Conservation (phyloP, 1,140 invertebrate species). For the Penaeus indicus region DNA sequence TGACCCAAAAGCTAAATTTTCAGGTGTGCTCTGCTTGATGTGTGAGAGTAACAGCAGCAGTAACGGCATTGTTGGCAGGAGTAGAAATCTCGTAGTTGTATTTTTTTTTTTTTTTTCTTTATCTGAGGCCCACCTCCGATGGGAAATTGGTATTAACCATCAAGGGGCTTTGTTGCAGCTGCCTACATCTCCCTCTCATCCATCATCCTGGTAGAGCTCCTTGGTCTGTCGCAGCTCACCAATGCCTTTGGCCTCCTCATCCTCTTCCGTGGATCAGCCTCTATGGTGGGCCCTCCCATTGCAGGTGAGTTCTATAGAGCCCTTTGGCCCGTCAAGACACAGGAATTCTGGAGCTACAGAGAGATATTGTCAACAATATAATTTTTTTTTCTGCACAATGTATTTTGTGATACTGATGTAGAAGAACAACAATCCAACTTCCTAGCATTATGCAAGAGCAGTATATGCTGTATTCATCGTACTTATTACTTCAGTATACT, state of each 20-base stretch:
- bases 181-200: constrained; percentile 98
- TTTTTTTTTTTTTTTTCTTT: no score
- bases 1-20: constrained; percentile 9
- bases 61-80: constrained; percentile 25
- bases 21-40: constrained; percentile 25
- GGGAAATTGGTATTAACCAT: constrained; percentile 36
- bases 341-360: no score
- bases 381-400: no score
- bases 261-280: constrained; percentile 92
- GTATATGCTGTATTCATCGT: no score
- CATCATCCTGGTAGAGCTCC: constrained; percentile 95
- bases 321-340: constrained; percentile 1
- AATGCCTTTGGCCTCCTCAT: constrained; percentile 97
- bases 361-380: no score
- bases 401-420: no score
- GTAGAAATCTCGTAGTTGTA: background rate
- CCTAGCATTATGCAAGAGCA: no score
- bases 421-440: no score
- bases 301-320: constrained; percentile 72
- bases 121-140: no score
- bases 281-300: constrained; percentile 81
- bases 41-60: constrained; percentile 27
- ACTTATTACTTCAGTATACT: no score
- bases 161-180: constrained; percentile 72
- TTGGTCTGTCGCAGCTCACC: constrained; percentile 95